A percentile compares a stretch with the other conserved stretches of the same genome.
Conservation (phyloP, 2,888 invertebrate species). For the Plebejus anna region DNA sequence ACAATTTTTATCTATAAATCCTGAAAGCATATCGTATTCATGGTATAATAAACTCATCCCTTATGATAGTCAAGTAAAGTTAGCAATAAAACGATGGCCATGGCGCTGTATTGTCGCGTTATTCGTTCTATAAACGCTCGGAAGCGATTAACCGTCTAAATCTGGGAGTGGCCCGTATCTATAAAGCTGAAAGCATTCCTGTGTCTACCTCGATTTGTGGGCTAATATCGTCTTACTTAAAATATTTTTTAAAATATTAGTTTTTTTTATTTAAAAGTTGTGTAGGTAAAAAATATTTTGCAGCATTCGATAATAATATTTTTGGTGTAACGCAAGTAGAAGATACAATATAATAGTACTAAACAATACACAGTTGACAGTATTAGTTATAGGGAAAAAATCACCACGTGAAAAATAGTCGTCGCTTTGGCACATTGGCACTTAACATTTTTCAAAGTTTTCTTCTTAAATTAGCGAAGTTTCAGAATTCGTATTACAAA, state of each 20-base stretch:
- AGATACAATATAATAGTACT: too few species aligned
- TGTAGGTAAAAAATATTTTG: background rate
- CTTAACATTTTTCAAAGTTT: background rate
- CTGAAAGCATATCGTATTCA: conserved; percentile 17
- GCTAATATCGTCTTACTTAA: background rate
- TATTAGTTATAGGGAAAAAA: too few species aligned
- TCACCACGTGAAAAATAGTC: too few species aligned
- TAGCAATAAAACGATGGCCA: conserved; percentile 31
- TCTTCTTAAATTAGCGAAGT: background rate
- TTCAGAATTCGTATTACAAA: background rate
- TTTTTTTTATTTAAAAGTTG: background rate
- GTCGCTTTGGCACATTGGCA: too few species aligned
- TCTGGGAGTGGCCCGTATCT: conserved; percentile 35
- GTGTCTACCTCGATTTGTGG: conserved; percentile 35
- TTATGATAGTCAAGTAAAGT: conserved; percentile 31
- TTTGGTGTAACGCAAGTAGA: too few species aligned
- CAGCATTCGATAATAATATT: background rate
- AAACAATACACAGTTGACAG: too few species aligned
- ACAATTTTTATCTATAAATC: conserved; percentile 13
- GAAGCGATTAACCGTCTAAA: conserved; percentile 33
- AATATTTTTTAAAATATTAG: background rate
- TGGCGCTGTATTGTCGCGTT: conserved; percentile 32
- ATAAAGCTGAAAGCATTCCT: conserved; percentile 45
- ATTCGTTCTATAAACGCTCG: conserved; percentile 33
- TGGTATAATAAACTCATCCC: conserved; percentile 26